Percentiles rank a stretch among this genome's conserved stretches.
Conservation (phyloP, 2,113 vertebrate genomes). For the Scortum barcoo region DNA sequence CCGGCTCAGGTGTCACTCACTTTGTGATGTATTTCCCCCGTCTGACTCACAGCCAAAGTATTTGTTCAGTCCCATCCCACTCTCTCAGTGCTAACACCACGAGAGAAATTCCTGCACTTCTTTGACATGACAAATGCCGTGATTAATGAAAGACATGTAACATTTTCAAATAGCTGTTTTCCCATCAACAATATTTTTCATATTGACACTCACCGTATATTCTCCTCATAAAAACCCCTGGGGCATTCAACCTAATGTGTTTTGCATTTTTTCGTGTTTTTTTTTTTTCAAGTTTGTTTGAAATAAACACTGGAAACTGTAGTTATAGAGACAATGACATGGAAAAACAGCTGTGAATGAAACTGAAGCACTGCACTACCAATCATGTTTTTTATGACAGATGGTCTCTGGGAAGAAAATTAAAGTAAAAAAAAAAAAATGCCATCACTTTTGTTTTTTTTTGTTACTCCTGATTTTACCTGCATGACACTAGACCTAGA, state of each 20-base stretch:
- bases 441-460: no score
- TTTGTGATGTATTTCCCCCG: slow-evolving; percentile 23
- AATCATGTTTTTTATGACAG: neutral
- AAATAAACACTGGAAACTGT: neutral
- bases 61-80: neutral
- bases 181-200: neutral
- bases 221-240: neutral
- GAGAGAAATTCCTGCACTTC: slow-evolving; percentile 13
- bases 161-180: neutral
- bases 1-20: slow-evolving; percentile 66
- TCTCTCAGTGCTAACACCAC: neutral
- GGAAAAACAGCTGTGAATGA: neutral
- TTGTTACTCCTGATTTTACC: neutral
- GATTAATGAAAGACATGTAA: neutral
- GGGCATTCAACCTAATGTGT: neutral
- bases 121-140: neutral
- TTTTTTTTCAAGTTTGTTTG: neutral
- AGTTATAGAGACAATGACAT: neutral
- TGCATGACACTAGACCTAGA: no score
- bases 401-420: neutral
- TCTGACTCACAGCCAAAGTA: slow-evolving; percentile 20
- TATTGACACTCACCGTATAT: neutral
- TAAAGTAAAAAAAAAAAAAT: no score
- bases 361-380: neutral
- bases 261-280: neutral